Evolutionary conservation across 2,113 vertebrate species (phyloP).

Genomic region (Scophthalmus maximus): DNA sequence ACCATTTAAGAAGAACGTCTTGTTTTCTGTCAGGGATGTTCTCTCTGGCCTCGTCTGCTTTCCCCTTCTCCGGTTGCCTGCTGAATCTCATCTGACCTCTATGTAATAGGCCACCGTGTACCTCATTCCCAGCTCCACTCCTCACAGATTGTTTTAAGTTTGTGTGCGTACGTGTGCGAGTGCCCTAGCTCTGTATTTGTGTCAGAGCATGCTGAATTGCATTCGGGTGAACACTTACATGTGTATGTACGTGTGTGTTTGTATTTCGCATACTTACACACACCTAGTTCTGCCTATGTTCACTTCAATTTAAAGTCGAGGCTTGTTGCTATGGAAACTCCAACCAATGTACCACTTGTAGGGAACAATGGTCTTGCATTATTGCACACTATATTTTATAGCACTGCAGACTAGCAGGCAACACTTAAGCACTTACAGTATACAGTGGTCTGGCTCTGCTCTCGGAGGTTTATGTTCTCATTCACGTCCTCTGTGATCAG

Average conservation of each 20-base stretch:
- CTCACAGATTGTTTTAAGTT: conserved; percentile 63
- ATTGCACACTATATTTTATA: conserved; percentile 66
- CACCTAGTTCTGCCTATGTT: conserved; percentile 59
- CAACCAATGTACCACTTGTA: conserved; percentile 63
- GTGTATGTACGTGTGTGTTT: conserved; percentile 46
- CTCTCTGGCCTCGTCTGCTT: conserved; percentile 61
- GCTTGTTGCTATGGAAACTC: conserved; percentile 84
- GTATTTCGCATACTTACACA: conserved; percentile 48
- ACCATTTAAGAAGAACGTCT: conserved; percentile 77
- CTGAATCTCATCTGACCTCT: conserved; percentile 70
- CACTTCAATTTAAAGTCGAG: conserved; percentile 72
- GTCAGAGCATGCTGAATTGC: conserved; percentile 8
- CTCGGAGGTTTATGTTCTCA: conserved; percentile 47
- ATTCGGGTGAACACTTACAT: conserved; percentile 32
- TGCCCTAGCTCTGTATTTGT: conserved; percentile 38
- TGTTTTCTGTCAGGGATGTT: conserved; percentile 77
- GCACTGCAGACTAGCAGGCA: conserved; percentile 51
- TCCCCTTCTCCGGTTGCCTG: conserved; percentile 45
- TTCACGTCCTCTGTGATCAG: conserved; percentile 28
- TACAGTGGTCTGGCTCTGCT: conserved; percentile 18
- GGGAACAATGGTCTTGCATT: conserved; percentile 72
- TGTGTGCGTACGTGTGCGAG: conserved; percentile 19
- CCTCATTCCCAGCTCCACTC: conserved; percentile 55
- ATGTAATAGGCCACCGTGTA: conserved; percentile 62
- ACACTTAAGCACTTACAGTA: conserved; percentile 54